Evolutionary conservation across 2,888 invertebrate genomes (phyloP), one percentile per base, ranked within the genome.

Genomic region (Drosophila infuscata): DNA sequence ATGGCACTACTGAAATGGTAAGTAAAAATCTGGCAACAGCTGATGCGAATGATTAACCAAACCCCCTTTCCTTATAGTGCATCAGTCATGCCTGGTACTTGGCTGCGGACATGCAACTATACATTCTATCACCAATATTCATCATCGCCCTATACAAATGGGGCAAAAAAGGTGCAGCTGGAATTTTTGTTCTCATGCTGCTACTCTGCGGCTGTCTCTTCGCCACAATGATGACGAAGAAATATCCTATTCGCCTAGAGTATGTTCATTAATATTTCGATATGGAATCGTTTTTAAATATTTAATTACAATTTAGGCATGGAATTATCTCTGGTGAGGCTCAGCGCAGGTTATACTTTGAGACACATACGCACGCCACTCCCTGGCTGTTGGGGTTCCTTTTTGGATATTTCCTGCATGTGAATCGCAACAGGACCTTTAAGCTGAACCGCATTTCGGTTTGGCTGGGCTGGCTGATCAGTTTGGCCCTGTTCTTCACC

Each of bases 11-110:
- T 74, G 70, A 91, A 43, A 81, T 92, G 32, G 93, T 93, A 86
- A 79, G 52, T 53, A 2, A 1, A 1, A 11, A 0, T 25, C 0
- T 8, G 2, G 33, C 3, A 8, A 15, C 0, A 12, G 0, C 4
- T 2, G 2, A 8, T 38, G 17, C 38, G 17, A 7, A 2, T n/a
- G 36, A 6, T 48, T 43, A 7, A 20, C 0, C 7, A 56, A 53
- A 49, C 9, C 8, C 1, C 2, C 15, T 57, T 3, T 46, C 3
- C 29, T 15, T 64, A 11, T 51, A 92, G 17, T 32, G 93, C 95
- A 95, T 95, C 43, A 91, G 92, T 36, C 94, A 94, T 74, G 91
- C 94, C 1, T 95, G 95, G 95, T 95, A 94, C 74, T 87, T 95
- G 43, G 93, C 94, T 0, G 94, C 94, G 11, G 95, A 95, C 74